These are phyloP conservation scores for Gallinago paraguaiae DNA, from an alignment of 2,113 vertebrate genomes.

Conservation along the genomic window DNA sequence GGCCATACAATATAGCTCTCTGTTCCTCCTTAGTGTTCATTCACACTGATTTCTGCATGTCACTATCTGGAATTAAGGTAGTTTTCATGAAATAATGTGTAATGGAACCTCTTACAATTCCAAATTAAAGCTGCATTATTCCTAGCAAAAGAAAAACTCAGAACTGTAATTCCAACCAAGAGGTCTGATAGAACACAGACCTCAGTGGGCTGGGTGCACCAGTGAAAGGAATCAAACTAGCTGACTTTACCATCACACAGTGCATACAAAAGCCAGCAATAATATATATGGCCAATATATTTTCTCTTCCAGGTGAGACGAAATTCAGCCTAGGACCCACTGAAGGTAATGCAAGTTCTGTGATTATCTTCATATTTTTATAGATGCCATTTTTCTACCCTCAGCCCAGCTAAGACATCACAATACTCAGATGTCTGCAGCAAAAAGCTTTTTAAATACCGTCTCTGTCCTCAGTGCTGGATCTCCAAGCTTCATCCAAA, in stretches of 20 bases:
- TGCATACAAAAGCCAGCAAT: not conserved
- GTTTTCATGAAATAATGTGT: not conserved
- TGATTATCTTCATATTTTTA: not conserved
- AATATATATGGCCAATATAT: not conserved
- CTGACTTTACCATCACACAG: not conserved
- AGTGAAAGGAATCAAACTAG: not conserved
- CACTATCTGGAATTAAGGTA: not conserved
- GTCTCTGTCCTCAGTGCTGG: fast-evolving
- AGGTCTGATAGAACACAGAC: not conserved
- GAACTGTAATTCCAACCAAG: not conserved
- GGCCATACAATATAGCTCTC: not conserved
- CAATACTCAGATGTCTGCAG: not conserved
- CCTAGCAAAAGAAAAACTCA: not conserved
- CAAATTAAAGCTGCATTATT: not conserved
- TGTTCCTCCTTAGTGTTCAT: not conserved
- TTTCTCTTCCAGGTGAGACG: not conserved
- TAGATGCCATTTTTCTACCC: not conserved
- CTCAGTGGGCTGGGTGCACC: not conserved
- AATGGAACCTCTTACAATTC: not conserved
- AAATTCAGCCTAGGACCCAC: not conserved
- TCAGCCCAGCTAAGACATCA: not conserved
- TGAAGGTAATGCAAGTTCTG: not conserved
- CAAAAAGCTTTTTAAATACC: not conserved
- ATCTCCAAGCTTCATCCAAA: not conserved
- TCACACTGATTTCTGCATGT: not conserved